Base-by-base conservation (phyloP, 2,888 invertebrate genomes). In the Zygothrica quintamaculata region DNA sequence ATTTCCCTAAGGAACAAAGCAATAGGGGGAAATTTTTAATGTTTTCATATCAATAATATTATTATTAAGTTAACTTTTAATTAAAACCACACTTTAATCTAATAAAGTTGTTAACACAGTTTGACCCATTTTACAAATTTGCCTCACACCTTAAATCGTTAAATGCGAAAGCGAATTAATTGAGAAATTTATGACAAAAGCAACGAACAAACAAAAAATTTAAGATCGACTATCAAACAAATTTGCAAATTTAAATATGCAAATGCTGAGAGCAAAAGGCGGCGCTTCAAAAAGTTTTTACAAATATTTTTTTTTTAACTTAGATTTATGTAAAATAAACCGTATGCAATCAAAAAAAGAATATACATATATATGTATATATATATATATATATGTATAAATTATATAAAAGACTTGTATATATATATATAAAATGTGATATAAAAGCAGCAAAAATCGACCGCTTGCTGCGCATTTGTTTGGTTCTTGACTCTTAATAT, bases 391-490 rank as follows among this genome's bases (percentile, higher is more conserved):
- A n/a, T n/a, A n/a, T n/a, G n/a, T n/a, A n/a, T n/a, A n/a, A n/a
- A n/a, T n/a, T n/a, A n/a, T n/a, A n/a, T n/a, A n/a, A n/a, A n/a
- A n/a, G n/a, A n/a, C n/a, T n/a, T n/a, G n/a, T n/a, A n/a, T n/a
- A n/a, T n/a, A n/a, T n/a, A n/a, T n/a, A n/a, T n/a, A n/a, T n/a
- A n/a, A n/a, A n/a, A n/a, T n/a, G n/a, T n/a, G n/a, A n/a, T n/a
- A n/a, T n/a, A n/a, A n/a, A 26, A 22, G 34, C 34, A 8, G 12
- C 34, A 39, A 12, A 44, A 43, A 47, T 36, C 47, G 77, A 82
- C 70, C 65, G 71, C 77, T 88, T 74, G 80, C 88, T 87, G 87
- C 74, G 77, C 71, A 80, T 88, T 81, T 81, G 84, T 77, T 60
- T 56, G 59, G 8, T 66, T 62, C 52, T 80, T 59, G 79, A 59